Evolutionary conservation across 2,113 vertebrate genomes (phyloP), one percentile per base, ranked within the genome.

Genomic region (Channa maculata): DNA sequence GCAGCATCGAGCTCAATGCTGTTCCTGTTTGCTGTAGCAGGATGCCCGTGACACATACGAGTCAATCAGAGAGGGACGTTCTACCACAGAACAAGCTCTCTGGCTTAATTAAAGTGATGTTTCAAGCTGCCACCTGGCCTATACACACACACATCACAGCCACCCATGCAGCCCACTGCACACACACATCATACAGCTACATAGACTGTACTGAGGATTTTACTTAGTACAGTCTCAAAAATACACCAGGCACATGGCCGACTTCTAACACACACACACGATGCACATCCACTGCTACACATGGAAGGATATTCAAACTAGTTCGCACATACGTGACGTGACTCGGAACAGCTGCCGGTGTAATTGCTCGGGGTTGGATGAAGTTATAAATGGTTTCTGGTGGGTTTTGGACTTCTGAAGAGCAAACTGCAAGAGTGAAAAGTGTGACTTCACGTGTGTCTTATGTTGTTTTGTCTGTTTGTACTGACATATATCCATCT

Each of bases 21-120:
- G 73, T 44, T 46, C 53, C 51, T 51, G 68, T 66, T 71, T 77
- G 61, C 15, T 66, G 54, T 15, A 13, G 71, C 2, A 54, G 52
- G 69, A 60, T 10, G 37, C 6, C 24, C 71, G 49, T 75, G 79
- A 82, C 71, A 75, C 71, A 6, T 50, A 79, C 61, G 55, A 89
- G 85, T 86, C 85, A 85, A 83, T 89, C 89, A 75, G 79, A 64
- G 71, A 13, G 41, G 71, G 51, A 38, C 39, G 46, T 36, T 78
- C 69, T 11, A 39, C 70, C 68, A 9, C 75, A 41, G 71, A 83
- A 62, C 79, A 52, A 55, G 74, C 77, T 55, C 77, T 73, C 63
- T 45, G 65, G 53, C 71, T 82, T 89, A 82, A 86, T 86, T 84
- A 88, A 88, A 86, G 80, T 65, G 75, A 91, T 86, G 77, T 88